A percentile compares a stretch with the other conserved stretches of the same genome.
Evolutionary conservation across 2,113 vertebrate species (phyloP).

Genomic region (Rhinoderma darwinii): DNA sequence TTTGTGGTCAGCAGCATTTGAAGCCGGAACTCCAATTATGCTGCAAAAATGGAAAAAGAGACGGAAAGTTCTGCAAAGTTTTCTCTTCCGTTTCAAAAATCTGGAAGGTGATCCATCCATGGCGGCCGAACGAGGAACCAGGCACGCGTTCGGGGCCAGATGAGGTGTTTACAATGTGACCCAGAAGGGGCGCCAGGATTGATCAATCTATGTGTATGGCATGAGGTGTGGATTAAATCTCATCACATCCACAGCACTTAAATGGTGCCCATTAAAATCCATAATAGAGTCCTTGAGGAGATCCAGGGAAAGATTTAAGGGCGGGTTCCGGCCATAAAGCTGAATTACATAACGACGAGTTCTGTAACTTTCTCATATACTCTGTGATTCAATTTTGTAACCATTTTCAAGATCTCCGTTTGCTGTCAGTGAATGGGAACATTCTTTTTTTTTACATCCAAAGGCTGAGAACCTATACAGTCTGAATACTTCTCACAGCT

Average conservation of each 20-base stretch:
- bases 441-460: too few relatives aligned
- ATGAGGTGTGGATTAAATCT: not conserved
- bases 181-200: not conserved
- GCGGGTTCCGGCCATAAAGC: too few relatives aligned
- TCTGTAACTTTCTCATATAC: too few relatives aligned
- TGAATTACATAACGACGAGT: too few relatives aligned
- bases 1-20: not conserved
- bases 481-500: too few relatives aligned
- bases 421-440: too few relatives aligned
- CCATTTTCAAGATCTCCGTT: too few relatives aligned
- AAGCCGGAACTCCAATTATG: not conserved
- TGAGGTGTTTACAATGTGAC: conserved; percentile 9
- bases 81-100: not conserved
- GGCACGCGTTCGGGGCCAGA: not conserved
- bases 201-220: not conserved
- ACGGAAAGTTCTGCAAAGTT: not conserved
- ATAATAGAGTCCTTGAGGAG: not conserved
- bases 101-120: not conserved
- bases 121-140: not conserved
- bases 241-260: not conserved
- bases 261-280: too few relatives aligned
- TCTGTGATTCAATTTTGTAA: too few relatives aligned
- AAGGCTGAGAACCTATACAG: too few relatives aligned
- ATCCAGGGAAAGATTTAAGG: not conserved
- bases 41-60: not conserved